Evolutionary conservation across 2,888 invertebrate genomes (phyloP).

Genomic region (Tromatobia lineatoria): DNA sequence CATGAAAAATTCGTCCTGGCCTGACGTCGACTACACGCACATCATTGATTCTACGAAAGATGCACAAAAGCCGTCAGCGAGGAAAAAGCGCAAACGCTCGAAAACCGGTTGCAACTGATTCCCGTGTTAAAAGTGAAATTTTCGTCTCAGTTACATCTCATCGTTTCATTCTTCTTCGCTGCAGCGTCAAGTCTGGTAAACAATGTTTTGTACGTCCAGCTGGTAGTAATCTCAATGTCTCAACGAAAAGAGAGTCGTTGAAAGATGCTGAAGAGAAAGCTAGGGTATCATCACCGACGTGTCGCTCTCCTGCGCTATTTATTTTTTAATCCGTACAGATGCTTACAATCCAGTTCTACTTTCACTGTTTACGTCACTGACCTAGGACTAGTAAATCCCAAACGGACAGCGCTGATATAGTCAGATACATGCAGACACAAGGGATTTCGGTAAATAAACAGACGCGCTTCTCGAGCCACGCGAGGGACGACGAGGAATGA

Average conservation of each 20-base stretch:
- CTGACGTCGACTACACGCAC: neutral
- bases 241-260: neutral
- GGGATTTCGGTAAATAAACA: neutral
- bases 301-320: neutral
- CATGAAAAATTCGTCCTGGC: neutral
- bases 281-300: neutral
- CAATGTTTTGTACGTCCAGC: neutral
- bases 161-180: neutral
- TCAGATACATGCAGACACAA: neutral
- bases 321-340: neutral
- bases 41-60: neutral
- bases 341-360: neutral
- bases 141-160: neutral
- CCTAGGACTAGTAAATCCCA: neutral
- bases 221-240: neutral
- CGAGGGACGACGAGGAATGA: neutral
- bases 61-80: neutral
- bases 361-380: conserved; percentile 7
- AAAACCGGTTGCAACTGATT: neutral
- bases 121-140: neutral
- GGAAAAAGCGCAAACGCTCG: neutral
- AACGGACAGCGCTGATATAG: neutral
- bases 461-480: neutral
- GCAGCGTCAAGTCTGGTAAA: neutral
- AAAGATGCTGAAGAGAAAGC: neutral